Conservation (phyloP, 2,888 invertebrate genomes). For the Ochropacha duplaris region DNA sequence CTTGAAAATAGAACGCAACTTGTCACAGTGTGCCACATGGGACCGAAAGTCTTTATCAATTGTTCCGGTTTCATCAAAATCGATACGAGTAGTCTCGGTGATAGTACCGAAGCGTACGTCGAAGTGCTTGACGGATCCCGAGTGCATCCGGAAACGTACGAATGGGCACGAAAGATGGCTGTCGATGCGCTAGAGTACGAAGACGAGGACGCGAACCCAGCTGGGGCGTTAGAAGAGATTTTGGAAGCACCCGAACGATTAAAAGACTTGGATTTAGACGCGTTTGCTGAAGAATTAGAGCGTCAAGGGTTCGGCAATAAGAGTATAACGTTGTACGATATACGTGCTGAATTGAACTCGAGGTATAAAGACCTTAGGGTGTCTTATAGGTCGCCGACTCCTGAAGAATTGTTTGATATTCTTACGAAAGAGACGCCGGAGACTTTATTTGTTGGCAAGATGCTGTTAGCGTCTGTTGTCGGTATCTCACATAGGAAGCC, state of each 20-base stretch:
- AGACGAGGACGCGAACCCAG: constrained; percentile 97
- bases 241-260: constrained; percentile 96
- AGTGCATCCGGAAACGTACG: constrained; percentile 99
- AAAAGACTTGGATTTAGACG: constrained; percentile 98
- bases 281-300: constrained; percentile 98
- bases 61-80: constrained; percentile 99
- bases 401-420: constrained; percentile 96
- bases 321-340: constrained; percentile 98
- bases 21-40: constrained; percentile 98
- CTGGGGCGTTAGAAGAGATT: constrained; percentile 98
- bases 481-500: constrained; percentile 95
- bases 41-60: constrained; percentile 99
- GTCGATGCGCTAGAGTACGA: constrained; percentile 99
- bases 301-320: constrained; percentile 95
- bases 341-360: constrained; percentile 96
- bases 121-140: constrained; percentile 98
- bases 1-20: constrained; percentile 97
- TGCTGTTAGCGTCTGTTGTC: constrained; percentile 91
- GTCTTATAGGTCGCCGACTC: constrained; percentile 89
- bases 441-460: constrained; percentile 94
- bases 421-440: constrained; percentile 98
- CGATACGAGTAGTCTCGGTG: constrained; percentile 97
- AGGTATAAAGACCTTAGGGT: constrained; percentile 95
- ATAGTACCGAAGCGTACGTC: constrained; percentile 96
- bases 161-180: constrained; percentile 99